A percentile compares a stretch with the other conserved stretches of the same genome.
These are phyloP conservation scores for Diabrotica undecimpunctata DNA, from an alignment of 1,140 invertebrate species.

Conservation along the genomic window DNA sequence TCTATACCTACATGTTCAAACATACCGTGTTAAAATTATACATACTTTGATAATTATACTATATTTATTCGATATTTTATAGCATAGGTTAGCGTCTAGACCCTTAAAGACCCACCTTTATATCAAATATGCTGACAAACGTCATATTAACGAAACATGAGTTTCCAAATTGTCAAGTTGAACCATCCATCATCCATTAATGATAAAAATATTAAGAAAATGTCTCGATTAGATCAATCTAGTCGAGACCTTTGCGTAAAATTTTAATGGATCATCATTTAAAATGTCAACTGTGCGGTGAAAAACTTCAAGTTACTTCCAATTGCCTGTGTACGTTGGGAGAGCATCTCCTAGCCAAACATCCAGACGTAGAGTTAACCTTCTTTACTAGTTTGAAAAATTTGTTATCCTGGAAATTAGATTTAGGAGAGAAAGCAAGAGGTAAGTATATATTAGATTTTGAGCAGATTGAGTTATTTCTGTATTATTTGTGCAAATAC, in stretches of 20 bases:
- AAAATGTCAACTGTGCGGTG: conserved; percentile 35
- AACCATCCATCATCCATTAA: not conserved
- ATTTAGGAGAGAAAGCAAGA: not conserved
- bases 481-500: not conserved
- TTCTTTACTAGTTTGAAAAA: conserved; percentile 28
- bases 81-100: too few relatives aligned
- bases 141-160: not conserved
- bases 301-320: conserved; percentile 31
- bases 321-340: conserved; percentile 28
- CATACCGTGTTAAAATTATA: too few relatives aligned
- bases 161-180: not conserved
- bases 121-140: too few relatives aligned
- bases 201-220: not conserved
- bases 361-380: conserved; percentile 32
- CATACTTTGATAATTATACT: too few relatives aligned
- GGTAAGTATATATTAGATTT: conserved; percentile 7
- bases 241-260: not conserved
- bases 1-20: too few relatives aligned
- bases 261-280: conserved; percentile 25
- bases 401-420: not conserved
- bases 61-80: too few relatives aligned
- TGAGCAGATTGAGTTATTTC: not conserved
- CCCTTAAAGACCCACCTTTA: too few relatives aligned
- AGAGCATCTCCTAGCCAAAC: conserved; percentile 30
- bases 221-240: not conserved